Conservation (phyloP, 92 coral and sea anemone species). For the Epizoanthus rinbou region DNA sequence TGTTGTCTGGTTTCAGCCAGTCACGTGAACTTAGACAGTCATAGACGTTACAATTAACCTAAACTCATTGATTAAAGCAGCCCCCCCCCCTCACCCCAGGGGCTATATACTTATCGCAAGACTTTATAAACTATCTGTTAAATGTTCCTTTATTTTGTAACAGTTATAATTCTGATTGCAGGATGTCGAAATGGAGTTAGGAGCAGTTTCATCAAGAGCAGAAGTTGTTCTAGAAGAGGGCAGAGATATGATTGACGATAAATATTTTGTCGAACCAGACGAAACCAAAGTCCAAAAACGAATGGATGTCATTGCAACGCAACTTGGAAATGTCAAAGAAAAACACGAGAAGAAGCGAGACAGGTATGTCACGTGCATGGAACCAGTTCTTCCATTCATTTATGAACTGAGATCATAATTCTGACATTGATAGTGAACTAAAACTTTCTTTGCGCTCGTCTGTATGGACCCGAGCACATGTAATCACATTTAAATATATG, state of each 20-base stretch:
- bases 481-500: too few species aligned
- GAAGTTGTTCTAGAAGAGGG: not conserved
- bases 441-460: too few species aligned
- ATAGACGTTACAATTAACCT: too few species aligned
- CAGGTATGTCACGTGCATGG: conserved; percentile 13
- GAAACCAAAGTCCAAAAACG: not conserved
- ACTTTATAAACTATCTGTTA: too few species aligned
- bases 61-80: too few species aligned
- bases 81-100: too few species aligned
- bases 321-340: conserved; percentile 4
- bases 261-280: conserved; percentile 10
- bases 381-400: too few species aligned
- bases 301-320: not conserved
- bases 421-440: too few species aligned
- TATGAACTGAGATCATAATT: too few species aligned
- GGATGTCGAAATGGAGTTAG: not conserved
- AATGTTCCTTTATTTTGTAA: not conserved
- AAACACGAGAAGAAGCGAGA: conserved; percentile 9
- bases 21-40: too few species aligned
- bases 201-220: not conserved
- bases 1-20: too few species aligned
- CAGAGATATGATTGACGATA: conserved; percentile 18
- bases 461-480: too few species aligned
- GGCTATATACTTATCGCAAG: not conserved
- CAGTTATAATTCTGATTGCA: not conserved